phyloP scores from a whole-genome alignment of 2,888 invertebrate genomes.

The Stratiomys singularior region DNA sequence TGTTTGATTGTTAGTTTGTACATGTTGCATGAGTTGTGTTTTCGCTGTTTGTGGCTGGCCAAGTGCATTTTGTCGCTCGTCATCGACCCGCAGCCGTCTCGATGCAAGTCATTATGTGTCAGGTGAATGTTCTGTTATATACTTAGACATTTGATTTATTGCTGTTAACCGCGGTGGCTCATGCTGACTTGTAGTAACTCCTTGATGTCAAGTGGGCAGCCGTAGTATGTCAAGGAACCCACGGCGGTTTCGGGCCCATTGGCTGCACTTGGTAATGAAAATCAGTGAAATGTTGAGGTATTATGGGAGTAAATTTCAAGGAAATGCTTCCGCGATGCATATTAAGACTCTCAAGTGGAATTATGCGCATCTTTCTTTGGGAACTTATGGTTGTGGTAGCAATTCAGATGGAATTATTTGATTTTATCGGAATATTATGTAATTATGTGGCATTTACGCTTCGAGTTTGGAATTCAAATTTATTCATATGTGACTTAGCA shows the following conservation, averaged over 20 bases:
- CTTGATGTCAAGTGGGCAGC: no score
- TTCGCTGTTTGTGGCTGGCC: not conserved
- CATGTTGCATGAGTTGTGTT: constrained; percentile 1
- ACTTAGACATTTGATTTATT: constrained; percentile 21
- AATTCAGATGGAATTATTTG: no score
- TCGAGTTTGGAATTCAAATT: no score
- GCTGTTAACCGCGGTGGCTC: not conserved
- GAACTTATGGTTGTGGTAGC: no score
- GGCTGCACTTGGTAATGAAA: constrained; percentile 21
- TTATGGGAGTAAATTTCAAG: not conserved
- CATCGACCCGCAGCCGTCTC: not conserved
- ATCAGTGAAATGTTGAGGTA: constrained; percentile 30
- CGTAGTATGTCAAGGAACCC: no score
- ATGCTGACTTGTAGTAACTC: not conserved
- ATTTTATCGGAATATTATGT: no score
- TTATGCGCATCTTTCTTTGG: no score
- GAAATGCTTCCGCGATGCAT: constrained; percentile 35
- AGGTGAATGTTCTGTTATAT: constrained; percentile 37
- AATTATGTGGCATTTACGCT: no score
- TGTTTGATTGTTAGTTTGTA: not conserved
- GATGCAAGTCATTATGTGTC: not conserved
- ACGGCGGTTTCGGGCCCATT: not conserved
- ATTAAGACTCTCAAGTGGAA: not conserved
- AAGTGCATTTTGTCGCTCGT: constrained; percentile 22
- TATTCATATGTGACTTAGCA: no score